Conservation (phyloP, 1,140 invertebrate genomes). For the Diachasma alloeum region DNA sequence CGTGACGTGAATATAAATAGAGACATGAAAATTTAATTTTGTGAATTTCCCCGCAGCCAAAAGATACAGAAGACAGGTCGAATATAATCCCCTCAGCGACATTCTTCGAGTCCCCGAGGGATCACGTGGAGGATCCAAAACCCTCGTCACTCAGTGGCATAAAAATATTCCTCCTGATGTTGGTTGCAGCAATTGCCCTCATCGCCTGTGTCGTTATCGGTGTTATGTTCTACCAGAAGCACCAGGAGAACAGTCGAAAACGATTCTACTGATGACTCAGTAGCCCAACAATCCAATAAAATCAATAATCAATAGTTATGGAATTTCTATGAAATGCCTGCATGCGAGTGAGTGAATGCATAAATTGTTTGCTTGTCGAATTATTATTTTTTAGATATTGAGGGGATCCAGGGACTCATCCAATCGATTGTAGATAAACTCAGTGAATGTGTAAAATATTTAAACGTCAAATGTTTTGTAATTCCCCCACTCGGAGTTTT, state of each 20-base stretch:
- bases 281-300: neutral
- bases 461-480: neutral
- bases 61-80: conserved; percentile 74
- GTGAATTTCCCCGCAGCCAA: conserved; percentile 64
- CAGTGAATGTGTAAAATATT: neutral
- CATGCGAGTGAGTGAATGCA: neutral
- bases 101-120: conserved; percentile 84
- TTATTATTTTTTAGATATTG: neutral
- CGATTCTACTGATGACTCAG: conserved; percentile 78
- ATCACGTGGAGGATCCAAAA: conserved; percentile 88
- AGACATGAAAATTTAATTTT: conserved; percentile 6
- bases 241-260: conserved; percentile 88
- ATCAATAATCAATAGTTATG: neutral
- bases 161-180: conserved; percentile 88
- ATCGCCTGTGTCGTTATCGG: conserved; percentile 84
- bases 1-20: too few species aligned
- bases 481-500: neutral
- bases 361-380: neutral
- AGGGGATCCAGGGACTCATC: neutral
- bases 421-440: neutral
- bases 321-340: neutral
- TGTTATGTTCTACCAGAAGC: conserved; percentile 91
- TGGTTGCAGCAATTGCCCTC: conserved; percentile 79
- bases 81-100: conserved; percentile 82
- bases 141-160: conserved; percentile 81